Conservation (phyloP, 2,888 invertebrate genomes). For the Emmelina monodactyla region DNA sequence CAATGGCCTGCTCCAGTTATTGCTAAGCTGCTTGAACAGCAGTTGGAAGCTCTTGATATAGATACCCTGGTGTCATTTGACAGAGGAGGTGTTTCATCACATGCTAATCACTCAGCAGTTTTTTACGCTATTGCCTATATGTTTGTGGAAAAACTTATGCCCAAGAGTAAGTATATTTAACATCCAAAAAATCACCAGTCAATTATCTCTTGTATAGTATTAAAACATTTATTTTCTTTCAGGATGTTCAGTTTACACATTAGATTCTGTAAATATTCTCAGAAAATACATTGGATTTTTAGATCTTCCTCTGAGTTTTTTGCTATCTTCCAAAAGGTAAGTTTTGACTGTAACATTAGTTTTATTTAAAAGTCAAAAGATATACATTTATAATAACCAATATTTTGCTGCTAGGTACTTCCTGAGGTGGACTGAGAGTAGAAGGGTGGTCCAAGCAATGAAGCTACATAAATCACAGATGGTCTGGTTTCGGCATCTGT, state of each 20-base stretch:
- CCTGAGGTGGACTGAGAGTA: slow-evolving; percentile 68
- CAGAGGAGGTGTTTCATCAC: slow-evolving; percentile 89
- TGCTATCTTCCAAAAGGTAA: slow-evolving; percentile 81
- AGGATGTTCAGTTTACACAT: slow-evolving; percentile 84
- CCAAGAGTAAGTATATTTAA: slow-evolving; percentile 70
- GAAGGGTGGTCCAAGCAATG: slow-evolving; percentile 79
- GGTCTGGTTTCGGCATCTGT: slow-evolving; percentile 93
- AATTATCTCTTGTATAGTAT: neutral
- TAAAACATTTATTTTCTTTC: slow-evolving; percentile 27
- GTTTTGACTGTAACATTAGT: slow-evolving; percentile 19
- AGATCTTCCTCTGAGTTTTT: slow-evolving; percentile 82
- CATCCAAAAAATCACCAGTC: too few species aligned
- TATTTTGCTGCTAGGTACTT: slow-evolving; percentile 73
- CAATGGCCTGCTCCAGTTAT: slow-evolving; percentile 72
- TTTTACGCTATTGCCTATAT: slow-evolving; percentile 83
- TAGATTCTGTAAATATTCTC: slow-evolving; percentile 85
- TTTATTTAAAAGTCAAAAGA: too few species aligned
- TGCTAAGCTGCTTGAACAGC: slow-evolving; percentile 51
- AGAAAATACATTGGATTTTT: slow-evolving; percentile 86
- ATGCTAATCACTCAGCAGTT: slow-evolving; percentile 89
- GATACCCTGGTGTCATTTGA: slow-evolving; percentile 94
- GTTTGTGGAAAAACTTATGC: slow-evolving; percentile 77
- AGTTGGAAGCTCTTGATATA: slow-evolving; percentile 77
- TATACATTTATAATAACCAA: too few species aligned
- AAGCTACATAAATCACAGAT: slow-evolving; percentile 87